Evolutionary conservation across 2,113 vertebrate species (phyloP), one percentile per base, ranked within the genome.

Genomic region (Ptyas mucosa): DNA sequence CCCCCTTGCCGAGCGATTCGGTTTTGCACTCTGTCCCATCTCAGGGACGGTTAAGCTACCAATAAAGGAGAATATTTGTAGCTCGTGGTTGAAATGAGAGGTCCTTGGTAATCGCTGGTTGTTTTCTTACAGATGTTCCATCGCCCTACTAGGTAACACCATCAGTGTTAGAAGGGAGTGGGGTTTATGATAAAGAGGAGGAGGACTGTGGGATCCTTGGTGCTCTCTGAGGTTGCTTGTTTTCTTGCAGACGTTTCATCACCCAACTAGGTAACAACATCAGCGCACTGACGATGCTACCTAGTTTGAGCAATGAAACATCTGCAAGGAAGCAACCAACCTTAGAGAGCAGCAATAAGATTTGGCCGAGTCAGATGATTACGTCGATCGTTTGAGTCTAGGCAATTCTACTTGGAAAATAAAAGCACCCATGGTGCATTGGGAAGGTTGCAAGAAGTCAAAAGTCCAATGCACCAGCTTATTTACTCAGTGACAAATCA

Each of bases 381-480:
- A 7, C 0, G 29, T 69, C 1, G 29, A 34, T n/a, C 0, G 5
- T 69, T 34, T 1, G 64, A 18, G 18, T 5, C 5, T 18, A 6
- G 11, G 64, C n/a, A 15, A n/a, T 46, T 46, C 3, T 46, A 46
- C 43, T 69, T n/a, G n/a, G 29, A 69, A 69, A 15, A 12, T 6
- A 15, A 69, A 69, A 15, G 26, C 64, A 18, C 81, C 1, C 15
- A 51, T 11, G 10, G 8, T 34, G 15, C 18, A 29, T 10, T 39
- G 29, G 2, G 4, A 23, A 3, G 14, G 29, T 29, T 53, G 51
- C 12, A 88, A 54, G 51, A 11, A 53, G 15, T 21, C 1, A 7
- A 0, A 34, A 88, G 18, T 20, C 7, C 29, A 88, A 5, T 20
- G 23, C 24, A 6, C 12, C 15, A 18, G 26, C 7, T 12, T 53